Conservation (phyloP, 2,113 vertebrate genomes). For the Isichthys henryi region DNA sequence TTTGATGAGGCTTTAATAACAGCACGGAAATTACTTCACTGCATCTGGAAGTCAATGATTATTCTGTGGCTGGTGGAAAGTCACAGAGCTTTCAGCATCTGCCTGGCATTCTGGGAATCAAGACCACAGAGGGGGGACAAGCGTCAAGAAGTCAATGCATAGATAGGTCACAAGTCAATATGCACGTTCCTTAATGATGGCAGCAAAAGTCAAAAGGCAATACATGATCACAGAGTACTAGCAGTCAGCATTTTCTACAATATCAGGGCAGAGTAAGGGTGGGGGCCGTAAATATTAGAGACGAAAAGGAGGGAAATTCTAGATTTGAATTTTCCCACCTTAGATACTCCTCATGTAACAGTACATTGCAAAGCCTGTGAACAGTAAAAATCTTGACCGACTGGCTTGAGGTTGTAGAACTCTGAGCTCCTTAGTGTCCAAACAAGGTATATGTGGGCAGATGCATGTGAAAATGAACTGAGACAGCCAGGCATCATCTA, state of each 20-base stretch:
- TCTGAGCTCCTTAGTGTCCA: background rate
- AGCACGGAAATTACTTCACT: background rate
- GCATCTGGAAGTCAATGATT: background rate
- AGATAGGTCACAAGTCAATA: background rate
- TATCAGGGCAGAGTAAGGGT: background rate
- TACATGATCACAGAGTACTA: background rate
- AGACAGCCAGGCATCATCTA: background rate
- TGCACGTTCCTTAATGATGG: background rate
- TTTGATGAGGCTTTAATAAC: background rate
- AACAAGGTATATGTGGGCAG: background rate
- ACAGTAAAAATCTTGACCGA: background rate
- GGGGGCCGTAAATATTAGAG: background rate
- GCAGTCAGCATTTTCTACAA: background rate
- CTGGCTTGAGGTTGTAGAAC: background rate
- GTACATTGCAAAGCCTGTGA: background rate
- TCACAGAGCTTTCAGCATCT: background rate
- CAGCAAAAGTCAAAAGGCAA: background rate
- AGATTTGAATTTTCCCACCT: background rate
- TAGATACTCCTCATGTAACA: background rate
- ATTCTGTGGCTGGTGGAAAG: background rate
- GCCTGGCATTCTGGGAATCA: background rate
- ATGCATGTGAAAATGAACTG: background rate
- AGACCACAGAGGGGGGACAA: background rate
- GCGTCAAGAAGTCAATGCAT: background rate
- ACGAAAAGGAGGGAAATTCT: background rate